Evolutionary conservation across 2,888 invertebrate genomes (phyloP), one percentile per base, ranked within the genome.

Genomic region (Dendrolimus pini): DNA sequence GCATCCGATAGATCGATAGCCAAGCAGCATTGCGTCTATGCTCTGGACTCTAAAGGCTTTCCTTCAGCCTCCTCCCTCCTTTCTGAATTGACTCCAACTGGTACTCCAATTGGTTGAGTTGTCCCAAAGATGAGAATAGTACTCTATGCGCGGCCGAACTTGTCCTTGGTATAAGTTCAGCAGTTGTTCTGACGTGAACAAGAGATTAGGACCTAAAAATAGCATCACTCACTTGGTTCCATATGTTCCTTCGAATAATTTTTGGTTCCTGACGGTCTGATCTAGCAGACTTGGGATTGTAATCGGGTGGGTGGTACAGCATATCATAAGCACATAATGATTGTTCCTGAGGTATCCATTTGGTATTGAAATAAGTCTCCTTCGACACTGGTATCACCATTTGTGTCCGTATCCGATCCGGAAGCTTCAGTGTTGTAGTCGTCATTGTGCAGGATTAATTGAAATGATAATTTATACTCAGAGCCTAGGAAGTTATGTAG

Each of bases 241-340:
- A 91, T 63, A 91, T 89, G 70, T 91, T 89, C 57, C 64, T 72
- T 56, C 82, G 72, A 53, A 86, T 87, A 41, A 86, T 89, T 62
- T 85, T 80, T 0, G 85, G 84, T 60, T 89, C 84, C 61, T 82
- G 82, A 0, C 90, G 77, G 61, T 91, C 90, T 1, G 87, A 85
- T 58, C 90, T 76, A 0, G 83, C 81, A 0, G 89, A 72, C 61
- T 86, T 85, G 0, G 86, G 89, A 56, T 91, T 86, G 65, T 89
- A 90, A 59, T 88, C 87, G 0, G 89, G 89, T 0, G 89, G 88
- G 60, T 91, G 90, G 60, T 83, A 86, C 7, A 89, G 68, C 89
- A 88, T 90, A 52, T 90, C 90, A 59, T 91, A 91, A 0, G 87
- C 80, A 56, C 85, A 87, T 0, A 89, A 70, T 0, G 76, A 82